Percentiles rank a stretch among this genome's conserved stretches.
phyloP scores from a whole-genome alignment of 2,888 invertebrate species.

The Polydrusus pterygomalis region DNA sequence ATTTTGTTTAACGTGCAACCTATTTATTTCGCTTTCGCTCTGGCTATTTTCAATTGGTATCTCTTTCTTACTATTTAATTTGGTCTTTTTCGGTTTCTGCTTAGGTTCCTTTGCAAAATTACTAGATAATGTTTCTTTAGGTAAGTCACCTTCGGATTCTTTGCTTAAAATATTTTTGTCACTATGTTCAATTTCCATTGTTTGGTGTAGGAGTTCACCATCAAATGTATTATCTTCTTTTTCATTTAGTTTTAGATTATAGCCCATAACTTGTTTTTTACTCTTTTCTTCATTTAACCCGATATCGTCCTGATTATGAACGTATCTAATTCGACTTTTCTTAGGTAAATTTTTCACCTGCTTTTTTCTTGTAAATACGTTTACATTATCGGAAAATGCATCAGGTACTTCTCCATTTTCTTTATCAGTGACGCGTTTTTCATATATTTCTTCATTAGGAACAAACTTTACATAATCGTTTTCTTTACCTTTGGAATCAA shows the following conservation, averaged over 20 bases:
- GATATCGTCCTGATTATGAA: not conserved
- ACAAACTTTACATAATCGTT: not conserved
- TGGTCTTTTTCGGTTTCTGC: constrained; percentile 15
- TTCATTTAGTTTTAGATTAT: constrained; percentile 20
- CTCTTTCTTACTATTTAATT: constrained; percentile 25
- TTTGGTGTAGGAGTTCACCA: constrained; percentile 53
- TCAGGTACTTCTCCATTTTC: not conserved
- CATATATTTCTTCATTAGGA: not conserved
- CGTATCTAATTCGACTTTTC: constrained; percentile 3
- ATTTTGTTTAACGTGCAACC: constrained; percentile 60
- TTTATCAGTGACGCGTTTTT: not conserved
- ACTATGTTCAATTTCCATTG: not conserved
- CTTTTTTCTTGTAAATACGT: not conserved
- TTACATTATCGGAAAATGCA: not conserved
- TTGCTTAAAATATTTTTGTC: not conserved
- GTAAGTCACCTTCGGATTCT: not conserved
- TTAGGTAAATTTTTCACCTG: not conserved
- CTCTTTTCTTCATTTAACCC: constrained; percentile 35
- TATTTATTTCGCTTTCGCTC: constrained; percentile 23
- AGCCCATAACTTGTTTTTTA: constrained; percentile 34
- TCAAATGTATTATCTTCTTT: constrained; percentile 31
- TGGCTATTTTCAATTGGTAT: not conserved
- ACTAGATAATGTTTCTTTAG: not conserved
- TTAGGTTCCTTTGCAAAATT: constrained; percentile 3
- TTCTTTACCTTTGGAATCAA: not conserved